Base-by-base conservation (phyloP, 35 echinoderm and acorn worm genomes). In the Nesometra sesokonis region DNA sequence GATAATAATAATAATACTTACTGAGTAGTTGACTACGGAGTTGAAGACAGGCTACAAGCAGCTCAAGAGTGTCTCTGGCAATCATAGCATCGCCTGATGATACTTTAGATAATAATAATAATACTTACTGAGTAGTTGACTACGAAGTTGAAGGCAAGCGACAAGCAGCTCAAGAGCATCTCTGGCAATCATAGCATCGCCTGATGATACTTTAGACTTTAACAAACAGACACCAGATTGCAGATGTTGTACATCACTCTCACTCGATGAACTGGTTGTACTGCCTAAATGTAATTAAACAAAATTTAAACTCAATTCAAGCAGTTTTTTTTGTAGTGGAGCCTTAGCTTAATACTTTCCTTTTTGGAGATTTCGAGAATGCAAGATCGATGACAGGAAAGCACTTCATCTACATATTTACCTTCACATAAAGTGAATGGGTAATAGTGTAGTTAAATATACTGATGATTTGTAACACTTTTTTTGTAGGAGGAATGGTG, bases 121-220 rank as follows among this genome's bases (percentile, higher is more conserved):
- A 33, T 13, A 79, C 88, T 37, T 88, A 98, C 95, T 86, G 46
- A 98, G 77, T 46, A 94, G 91, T 36, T 97, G 92, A 31, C 87
- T 79, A 40, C 96, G 83, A 29, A 97, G 92, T 39, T 94, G 92
- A 0, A 99, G 78, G 86, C 96, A 99, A 30, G 92, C 92, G 29
- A 99, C 93, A 78, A 99, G 85, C 19, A 99, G 88, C 82, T 99
- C 96, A 84, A 99, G 43, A n/a, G 96, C 96, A 57, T 99, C 96
- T 39, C 93, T 83, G 3, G 96, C 90, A 87, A 99, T 99, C 87
- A 89, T 88, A 30, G 96, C 92, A 83, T 99, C 96, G 76, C 94
- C 94, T 27, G 84, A 84, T 17, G 87, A 93, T 29, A 99, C 93
- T 0, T 47, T 29, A 0, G 30, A 35, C 27, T 88, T 80, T 37